Conservation (phyloP, 2,113 vertebrate genomes). For the Petaurus breviceps region DNA sequence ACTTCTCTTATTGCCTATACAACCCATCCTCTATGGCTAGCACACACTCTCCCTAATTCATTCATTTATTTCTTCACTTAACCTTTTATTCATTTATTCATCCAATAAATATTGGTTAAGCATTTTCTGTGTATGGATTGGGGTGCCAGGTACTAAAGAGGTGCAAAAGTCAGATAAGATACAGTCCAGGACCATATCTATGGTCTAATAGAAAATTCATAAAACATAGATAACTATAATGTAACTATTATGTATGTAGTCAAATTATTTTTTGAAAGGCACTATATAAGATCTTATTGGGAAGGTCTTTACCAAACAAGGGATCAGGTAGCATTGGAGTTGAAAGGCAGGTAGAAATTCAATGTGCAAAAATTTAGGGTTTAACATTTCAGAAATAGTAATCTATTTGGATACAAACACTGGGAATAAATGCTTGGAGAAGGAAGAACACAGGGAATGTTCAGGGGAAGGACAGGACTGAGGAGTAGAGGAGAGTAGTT, state of each 20-base stretch:
- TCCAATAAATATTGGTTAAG: background rate
- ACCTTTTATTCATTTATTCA: background rate
- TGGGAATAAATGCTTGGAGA: background rate
- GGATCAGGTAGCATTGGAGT: background rate
- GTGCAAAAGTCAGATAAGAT: background rate
- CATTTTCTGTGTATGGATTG: background rate
- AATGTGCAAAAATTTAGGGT: background rate
- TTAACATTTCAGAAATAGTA: background rate
- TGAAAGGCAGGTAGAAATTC: background rate
- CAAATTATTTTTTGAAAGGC: background rate
- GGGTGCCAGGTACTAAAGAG: background rate
- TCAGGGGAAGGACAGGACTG: background rate
- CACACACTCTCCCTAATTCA: background rate
- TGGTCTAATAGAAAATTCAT: background rate
- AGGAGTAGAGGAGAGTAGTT: background rate
- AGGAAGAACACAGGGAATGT: background rate
- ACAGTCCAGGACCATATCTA: background rate
- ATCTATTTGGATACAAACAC: background rate
- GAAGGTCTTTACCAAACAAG: background rate
- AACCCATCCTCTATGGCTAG: background rate
- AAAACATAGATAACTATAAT: background rate
- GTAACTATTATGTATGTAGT: background rate
- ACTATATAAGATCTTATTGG: background rate
- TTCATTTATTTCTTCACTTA: background rate
- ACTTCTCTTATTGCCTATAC: background rate